A percentile compares a stretch with the other conserved stretches of the same genome.
Conservation (phyloP, 2,888 invertebrate genomes). For the Dolichopus griseipennis region DNA sequence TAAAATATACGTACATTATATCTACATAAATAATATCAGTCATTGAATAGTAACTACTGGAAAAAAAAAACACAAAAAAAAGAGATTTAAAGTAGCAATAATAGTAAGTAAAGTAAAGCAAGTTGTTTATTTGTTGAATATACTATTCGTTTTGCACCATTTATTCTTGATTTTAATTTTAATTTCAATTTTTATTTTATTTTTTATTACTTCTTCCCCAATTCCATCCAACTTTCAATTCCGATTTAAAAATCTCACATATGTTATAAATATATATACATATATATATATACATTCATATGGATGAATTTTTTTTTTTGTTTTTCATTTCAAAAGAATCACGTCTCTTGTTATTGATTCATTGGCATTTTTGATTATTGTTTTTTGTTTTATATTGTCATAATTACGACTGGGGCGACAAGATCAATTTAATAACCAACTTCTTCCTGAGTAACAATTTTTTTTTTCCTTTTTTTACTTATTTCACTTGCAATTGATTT, state of each 20-base stretch:
- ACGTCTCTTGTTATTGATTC: slow-evolving; percentile 3
- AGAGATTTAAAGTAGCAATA: not conserved
- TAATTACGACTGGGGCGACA: slow-evolving; percentile 4
- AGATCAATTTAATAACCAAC: not conserved
- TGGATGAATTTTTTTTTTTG: not conserved
- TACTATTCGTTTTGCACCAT: not conserved
- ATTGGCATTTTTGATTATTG: not conserved
- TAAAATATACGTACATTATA: not conserved
- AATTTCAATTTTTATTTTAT: not conserved
- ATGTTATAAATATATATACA: no score
- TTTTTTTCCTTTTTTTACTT: not conserved
- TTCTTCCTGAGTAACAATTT: not conserved
- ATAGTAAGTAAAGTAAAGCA: not conserved
- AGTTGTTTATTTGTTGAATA: no score
- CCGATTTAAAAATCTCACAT: no score
- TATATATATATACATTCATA: not conserved
- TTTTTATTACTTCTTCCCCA: not conserved
- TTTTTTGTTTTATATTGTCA: not conserved
- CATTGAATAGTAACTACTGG: not conserved
- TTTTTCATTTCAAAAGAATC: not conserved
- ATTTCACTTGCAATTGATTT: not conserved
- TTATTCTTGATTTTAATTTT: not conserved
- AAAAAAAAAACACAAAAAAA: not conserved
- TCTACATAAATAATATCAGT: no score
- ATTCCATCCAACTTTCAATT: not conserved